Evolutionary conservation across 2,888 invertebrate genomes (phyloP).

Genomic region (Phasia obesa): DNA sequence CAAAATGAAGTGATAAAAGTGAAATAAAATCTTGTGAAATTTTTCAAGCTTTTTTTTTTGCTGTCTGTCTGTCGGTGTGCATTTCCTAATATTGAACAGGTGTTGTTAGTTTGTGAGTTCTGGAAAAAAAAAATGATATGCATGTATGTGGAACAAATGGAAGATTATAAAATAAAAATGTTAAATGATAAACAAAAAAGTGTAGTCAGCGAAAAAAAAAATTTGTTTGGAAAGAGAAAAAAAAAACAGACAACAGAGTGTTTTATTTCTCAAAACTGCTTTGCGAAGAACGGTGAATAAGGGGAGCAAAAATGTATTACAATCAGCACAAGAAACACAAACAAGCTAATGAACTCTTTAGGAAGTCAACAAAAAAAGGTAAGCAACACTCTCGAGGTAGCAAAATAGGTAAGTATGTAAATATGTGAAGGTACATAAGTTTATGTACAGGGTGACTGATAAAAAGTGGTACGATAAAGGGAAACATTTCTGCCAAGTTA

Average conservation of each 20-base stretch:
- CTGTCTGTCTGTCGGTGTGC: not conserved
- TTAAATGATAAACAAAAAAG: constrained; percentile 25
- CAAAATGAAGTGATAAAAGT: constrained; percentile 20
- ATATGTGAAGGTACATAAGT: not conserved
- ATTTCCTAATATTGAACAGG: constrained; percentile 49
- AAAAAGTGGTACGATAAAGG: too few species aligned
- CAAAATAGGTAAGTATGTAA: not conserved
- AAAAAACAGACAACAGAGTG: constrained; percentile 44
- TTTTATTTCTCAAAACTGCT: constrained; percentile 12
- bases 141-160: constrained; percentile 47
- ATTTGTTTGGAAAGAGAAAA: not conserved
- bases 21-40: constrained; percentile 35
- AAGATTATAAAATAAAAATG: constrained; percentile 24
- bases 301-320: not conserved
- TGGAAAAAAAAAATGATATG: not conserved
- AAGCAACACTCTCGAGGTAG: constrained; percentile 18
- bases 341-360: constrained; percentile 58
- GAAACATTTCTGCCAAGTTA: too few species aligned
- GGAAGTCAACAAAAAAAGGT: constrained; percentile 31
- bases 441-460: not conserved
- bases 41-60: not conserved
- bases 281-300: not conserved
- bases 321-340: constrained; percentile 8
- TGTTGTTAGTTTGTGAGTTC: constrained; percentile 10
- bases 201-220: constrained; percentile 28